Conservation (phyloP, 2,113 vertebrate genomes). For the Raja brachyura region DNA sequence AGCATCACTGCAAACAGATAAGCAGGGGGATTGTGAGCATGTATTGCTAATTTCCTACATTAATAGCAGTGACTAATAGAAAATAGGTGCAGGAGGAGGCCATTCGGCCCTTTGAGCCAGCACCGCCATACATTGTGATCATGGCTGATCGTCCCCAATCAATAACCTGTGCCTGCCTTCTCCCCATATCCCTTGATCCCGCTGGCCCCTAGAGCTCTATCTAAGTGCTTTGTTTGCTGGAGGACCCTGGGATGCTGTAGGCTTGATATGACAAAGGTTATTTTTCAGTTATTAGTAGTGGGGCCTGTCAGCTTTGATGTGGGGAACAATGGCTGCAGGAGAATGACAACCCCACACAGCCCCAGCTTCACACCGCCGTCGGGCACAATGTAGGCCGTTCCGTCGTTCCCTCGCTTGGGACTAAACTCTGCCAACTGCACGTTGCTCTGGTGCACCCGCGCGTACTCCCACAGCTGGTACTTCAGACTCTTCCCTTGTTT, state of each 20-base stretch:
- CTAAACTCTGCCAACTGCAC: slow-evolving; percentile 69
- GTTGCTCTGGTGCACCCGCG: slow-evolving; percentile 65
- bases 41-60: background rate
- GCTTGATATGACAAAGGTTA: background rate
- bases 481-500: slow-evolving; percentile 83
- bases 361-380: slow-evolving; percentile 64
- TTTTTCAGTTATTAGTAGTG: background rate
- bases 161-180: too few relatives aligned
- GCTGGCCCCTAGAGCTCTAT: too few relatives aligned
- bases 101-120: too few relatives aligned
- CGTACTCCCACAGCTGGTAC: slow-evolving; percentile 73
- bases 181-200: too few relatives aligned
- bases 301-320: background rate
- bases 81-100: too few relatives aligned
- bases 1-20: background rate
- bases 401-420: slow-evolving; percentile 59
- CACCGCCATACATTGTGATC: too few relatives aligned
- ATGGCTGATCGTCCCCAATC: too few relatives aligned
- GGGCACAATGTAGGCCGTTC: slow-evolving; percentile 67
- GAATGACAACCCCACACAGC: slow-evolving; percentile 67
- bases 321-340: slow-evolving; percentile 53
- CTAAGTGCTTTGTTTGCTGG: background rate
- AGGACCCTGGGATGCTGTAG: background rate
- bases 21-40: too few relatives aligned
- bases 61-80: background rate